These are phyloP conservation scores for Celastrina argiolus DNA, from an alignment of 2,888 invertebrate genomes.

Conservation along the genomic window DNA sequence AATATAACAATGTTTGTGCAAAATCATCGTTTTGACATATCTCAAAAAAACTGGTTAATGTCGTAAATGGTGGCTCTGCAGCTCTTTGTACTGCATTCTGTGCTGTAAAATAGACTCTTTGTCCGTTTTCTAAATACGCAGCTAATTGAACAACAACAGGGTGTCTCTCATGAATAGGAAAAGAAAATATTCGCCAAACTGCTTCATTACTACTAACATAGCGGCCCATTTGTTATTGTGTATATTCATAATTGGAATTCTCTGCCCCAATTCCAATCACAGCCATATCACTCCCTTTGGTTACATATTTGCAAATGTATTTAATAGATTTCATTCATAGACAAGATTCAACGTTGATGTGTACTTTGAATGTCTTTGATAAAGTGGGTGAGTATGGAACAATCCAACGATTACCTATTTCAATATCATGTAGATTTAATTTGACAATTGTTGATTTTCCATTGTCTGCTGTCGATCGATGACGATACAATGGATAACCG, in stretches of 20 bases:
- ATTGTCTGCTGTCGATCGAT: slow-evolving; percentile 34
- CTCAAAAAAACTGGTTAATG: slow-evolving; percentile 36
- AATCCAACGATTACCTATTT: slow-evolving; percentile 37
- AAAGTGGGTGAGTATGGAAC: slow-evolving; percentile 31
- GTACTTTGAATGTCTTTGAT: slow-evolving; percentile 29
- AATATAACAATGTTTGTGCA: slow-evolving; percentile 34
- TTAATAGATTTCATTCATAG: slow-evolving; percentile 31
- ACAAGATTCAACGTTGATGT: slow-evolving; percentile 30
- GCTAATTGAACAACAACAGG: slow-evolving; percentile 35
- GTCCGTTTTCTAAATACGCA: slow-evolving; percentile 35
- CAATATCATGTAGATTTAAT: slow-evolving; percentile 34
- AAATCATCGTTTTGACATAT: slow-evolving; percentile 35
- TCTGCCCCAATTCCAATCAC: slow-evolving; percentile 25
- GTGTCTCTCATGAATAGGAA: slow-evolving; percentile 35
- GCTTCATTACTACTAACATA: slow-evolving; percentile 33
- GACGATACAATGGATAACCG: slow-evolving; percentile 37
- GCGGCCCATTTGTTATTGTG: slow-evolving; percentile 22
- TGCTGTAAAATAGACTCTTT: slow-evolving; percentile 35
- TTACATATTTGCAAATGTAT: slow-evolving; percentile 33
- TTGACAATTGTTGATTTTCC: slow-evolving; percentile 35
- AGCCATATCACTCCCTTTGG: slow-evolving; percentile 32
- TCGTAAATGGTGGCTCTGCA: slow-evolving; percentile 33
- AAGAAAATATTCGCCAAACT: slow-evolving; percentile 36
- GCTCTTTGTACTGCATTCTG: slow-evolving; percentile 31
- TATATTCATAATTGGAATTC: slow-evolving; percentile 34